phyloP scores from a whole-genome alignment of 2,113 vertebrate genomes.

The Chionodraco myersi region DNA sequence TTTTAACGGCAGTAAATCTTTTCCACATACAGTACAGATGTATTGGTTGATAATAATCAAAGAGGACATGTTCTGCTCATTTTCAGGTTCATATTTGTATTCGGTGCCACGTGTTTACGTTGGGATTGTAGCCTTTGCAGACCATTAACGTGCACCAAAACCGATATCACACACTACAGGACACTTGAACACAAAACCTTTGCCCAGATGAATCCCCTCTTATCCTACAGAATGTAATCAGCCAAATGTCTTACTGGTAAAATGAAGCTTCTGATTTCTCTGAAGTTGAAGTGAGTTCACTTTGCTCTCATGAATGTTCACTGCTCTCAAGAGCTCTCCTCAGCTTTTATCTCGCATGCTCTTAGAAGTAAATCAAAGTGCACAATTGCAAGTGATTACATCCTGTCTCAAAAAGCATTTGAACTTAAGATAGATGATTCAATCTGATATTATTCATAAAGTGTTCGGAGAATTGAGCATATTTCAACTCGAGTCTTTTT shows the following conservation, averaged over 20 bases:
- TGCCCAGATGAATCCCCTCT: not conserved
- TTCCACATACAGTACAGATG: not conserved
- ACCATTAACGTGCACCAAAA: no score
- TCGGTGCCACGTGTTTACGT: no score
- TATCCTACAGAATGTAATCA: not conserved
- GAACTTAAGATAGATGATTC: no score
- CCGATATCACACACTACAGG: no score
- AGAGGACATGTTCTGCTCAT: no score
- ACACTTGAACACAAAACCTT: not conserved
- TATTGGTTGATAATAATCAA: not conserved
- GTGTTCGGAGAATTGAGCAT: not conserved
- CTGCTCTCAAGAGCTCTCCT: not conserved
- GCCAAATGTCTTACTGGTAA: not conserved
- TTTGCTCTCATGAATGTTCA: not conserved
- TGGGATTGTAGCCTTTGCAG: no score
- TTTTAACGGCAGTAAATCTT: slow-evolving; percentile 4
- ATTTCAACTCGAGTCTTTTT: no score
- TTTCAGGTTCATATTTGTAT: no score
- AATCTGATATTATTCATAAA: no score
- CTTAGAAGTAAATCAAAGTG: not conserved
- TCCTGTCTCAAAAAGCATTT: not conserved
- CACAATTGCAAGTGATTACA: not conserved
- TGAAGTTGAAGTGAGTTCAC: not conserved
- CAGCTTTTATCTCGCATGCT: not conserved
- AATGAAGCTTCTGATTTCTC: not conserved